Percentiles rank a stretch among this genome's conserved stretches.
Evolutionary conservation across 2,888 invertebrate genomes (phyloP).

Genomic region (Adineta ricciae): DNA sequence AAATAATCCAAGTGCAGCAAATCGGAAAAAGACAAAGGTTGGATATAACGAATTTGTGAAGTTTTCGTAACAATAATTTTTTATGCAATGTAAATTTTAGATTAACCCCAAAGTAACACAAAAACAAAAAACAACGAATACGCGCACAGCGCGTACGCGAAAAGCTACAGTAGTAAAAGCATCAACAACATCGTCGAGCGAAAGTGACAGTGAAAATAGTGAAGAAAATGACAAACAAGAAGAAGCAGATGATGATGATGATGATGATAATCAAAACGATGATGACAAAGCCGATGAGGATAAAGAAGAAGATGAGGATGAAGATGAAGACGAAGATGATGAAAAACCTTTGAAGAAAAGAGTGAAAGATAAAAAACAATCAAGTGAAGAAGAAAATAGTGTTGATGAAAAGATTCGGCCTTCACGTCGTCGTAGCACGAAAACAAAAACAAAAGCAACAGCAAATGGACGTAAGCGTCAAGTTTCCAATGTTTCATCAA

Average conservation of each 20-base stretch:
- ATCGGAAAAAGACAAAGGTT: neutral
- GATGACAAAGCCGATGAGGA: neutral
- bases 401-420: neutral
- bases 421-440: neutral
- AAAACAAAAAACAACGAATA: neutral
- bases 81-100: neutral
- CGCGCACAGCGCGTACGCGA: neutral
- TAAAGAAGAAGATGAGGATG: neutral
- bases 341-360: neutral
- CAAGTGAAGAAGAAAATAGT: neutral
- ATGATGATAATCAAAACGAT: neutral
- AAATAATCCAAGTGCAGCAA: neutral
- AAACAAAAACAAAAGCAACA: neutral
- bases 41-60: neutral
- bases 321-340: neutral
- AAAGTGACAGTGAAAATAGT: neutral
- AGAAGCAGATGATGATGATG: neutral
- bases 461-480: neutral
- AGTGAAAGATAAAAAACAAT: neutral
- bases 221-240: neutral
- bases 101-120: neutral
- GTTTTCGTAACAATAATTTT: neutral
- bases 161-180: neutral
- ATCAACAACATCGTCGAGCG: neutral
- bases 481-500: neutral